Evolutionary conservation across 2,113 vertebrate genomes (phyloP), one percentile per base, ranked within the genome.

Genomic region (Ammodytes dubius): DNA sequence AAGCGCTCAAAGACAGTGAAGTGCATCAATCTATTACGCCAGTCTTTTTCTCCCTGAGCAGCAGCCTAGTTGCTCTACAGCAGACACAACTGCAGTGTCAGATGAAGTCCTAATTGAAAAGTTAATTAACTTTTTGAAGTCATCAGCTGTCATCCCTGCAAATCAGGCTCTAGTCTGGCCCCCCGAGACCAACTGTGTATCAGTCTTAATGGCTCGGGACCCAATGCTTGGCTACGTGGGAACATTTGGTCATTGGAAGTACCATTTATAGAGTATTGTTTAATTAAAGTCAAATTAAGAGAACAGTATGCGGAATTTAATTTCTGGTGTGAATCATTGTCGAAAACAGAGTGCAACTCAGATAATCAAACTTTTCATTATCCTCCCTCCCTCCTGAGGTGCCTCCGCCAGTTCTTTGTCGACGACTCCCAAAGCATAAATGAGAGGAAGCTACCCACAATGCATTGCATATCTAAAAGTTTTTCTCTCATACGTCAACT

Each of bases 61-160:
- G n/a, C 87, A 56, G 76, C 67, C 43, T 76, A n/a, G 72, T 72
- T 79, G 65, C 91, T 88, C 88, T 88, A 46, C 5, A 90, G 89
- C 93, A 94, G 90, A 95, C 95, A 90, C 90, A 90, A 93, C 95
- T 85, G 85, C 95, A 92, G 93, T 93, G 94, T 96, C 96, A 96
- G 96, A 96, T 93, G 95, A 71, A 75, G 95, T 94, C 95, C 94
- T 98, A 97, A 99, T 98, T 97, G 97, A 97, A 97, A 98, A 98
- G 96, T 97, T 97, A 99, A 98, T 98, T 98, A 97, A 97, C 96
- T 98, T 97, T 96, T 95, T 96, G 95, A 97, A 97, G 96, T 95
- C 96, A 96, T 98, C 97, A 97, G 96, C 97, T 98, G 97, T 97
- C 97, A 96, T 95, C 96, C 96, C 95, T 91, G 95, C 95, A 95